phyloP scores from a whole-genome alignment of 2,113 vertebrate genomes.

The Oryzias celebensis region DNA sequence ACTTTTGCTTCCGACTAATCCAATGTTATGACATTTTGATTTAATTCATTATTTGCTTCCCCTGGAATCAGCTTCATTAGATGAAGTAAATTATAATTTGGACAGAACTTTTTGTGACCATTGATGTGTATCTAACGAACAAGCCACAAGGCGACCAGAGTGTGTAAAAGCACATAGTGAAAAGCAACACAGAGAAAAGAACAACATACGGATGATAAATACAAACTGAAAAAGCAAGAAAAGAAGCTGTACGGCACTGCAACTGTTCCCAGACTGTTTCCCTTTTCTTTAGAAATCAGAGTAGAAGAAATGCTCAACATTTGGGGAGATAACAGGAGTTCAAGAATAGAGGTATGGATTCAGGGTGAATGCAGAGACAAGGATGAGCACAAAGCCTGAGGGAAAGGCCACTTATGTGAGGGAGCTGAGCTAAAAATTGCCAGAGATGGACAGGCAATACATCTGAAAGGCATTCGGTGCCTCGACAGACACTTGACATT shows the following conservation, averaged over 20 bases:
- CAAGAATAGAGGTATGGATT: neutral
- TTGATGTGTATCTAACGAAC: neutral
- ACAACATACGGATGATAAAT: neutral
- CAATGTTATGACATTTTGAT: neutral
- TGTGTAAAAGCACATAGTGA: neutral
- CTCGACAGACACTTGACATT: constrained; percentile 25
- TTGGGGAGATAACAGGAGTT: too few species aligned
- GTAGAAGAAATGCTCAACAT: too few species aligned
- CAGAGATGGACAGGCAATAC: neutral
- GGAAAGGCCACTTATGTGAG: neutral
- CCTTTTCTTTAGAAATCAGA: constrained; percentile 8
- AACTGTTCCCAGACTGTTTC: constrained; percentile 3
- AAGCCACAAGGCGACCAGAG: neutral
- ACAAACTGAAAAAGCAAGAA: too few species aligned
- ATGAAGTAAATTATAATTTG: constrained; percentile 1
- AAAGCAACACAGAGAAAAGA: neutral
- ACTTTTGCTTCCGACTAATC: too few species aligned
- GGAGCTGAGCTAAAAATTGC: neutral
- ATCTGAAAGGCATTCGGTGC: neutral
- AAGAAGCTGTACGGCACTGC: neutral
- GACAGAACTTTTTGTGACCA: neutral
- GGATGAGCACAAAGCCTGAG: neutral
- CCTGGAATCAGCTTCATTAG: neutral
- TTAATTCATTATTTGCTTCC: neutral
- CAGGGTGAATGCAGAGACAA: neutral